phyloP scores from a whole-genome alignment of 2,888 invertebrate genomes.

The Rhaphigaster nebulosa region DNA sequence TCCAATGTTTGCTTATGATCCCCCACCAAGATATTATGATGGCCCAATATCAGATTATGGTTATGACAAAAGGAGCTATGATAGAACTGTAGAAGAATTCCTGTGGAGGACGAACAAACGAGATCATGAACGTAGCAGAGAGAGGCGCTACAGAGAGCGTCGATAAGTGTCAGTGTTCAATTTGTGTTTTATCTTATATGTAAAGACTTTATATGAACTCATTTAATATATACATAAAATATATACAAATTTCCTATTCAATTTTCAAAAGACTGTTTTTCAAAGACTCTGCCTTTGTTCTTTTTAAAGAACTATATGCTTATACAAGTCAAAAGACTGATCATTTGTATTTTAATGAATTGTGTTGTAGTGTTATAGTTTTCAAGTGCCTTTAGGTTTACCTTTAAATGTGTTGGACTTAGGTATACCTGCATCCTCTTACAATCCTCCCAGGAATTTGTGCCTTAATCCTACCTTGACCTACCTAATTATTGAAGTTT shows the following conservation, averaged over 20 bases:
- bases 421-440: conserved; percentile 4
- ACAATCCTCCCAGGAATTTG: conserved; percentile 53
- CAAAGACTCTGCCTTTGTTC: conserved; percentile 57
- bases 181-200: conserved; percentile 51
- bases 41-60: conserved; percentile 67
- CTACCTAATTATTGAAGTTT: conserved; percentile 33
- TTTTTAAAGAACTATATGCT: conserved; percentile 29
- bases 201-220: conserved; percentile 56
- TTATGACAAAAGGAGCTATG: conserved; percentile 85
- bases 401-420: conserved; percentile 33
- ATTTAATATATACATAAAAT: no score
- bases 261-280: conserved; percentile 58
- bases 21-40: conserved; percentile 64
- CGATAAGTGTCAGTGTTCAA: conserved; percentile 69
- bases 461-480: conserved; percentile 20
- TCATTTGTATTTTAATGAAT: conserved; percentile 22
- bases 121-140: conserved; percentile 74
- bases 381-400: conserved; percentile 45
- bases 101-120: conserved; percentile 84
- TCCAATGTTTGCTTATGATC: conserved; percentile 46
- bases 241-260: conserved; percentile 55
- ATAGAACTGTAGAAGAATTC: conserved; percentile 90
- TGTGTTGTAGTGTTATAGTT: conserved; percentile 54
- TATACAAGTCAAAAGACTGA: conserved; percentile 47
- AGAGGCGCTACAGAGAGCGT: conserved; percentile 75